These are phyloP conservation scores for Turritopsis dohrnii DNA, from an alignment of 30 jellyfish, hydroid and myxozoan species.

Conservation along the genomic window DNA sequence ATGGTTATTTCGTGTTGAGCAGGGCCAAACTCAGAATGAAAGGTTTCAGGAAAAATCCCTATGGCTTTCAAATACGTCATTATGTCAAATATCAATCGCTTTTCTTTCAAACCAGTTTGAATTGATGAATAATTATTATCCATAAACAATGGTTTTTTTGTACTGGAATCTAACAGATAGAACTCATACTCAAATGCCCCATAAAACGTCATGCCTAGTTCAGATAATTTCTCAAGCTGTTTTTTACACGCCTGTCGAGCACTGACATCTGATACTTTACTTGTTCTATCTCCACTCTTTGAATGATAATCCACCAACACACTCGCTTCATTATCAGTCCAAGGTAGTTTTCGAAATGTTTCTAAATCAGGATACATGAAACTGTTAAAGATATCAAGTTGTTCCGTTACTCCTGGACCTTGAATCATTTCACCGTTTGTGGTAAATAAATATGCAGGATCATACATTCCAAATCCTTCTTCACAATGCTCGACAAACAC, in stretches of 20 bases:
- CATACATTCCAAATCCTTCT: no score
- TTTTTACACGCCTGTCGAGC: no score
- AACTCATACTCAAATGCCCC: conserved; percentile 29
- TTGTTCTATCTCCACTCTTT: no score
- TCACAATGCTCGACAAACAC: no score
- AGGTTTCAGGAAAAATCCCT: conserved; percentile 8
- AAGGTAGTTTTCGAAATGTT: no score
- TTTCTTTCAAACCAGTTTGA: not conserved
- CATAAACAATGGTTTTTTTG: no score
- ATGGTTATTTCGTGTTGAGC: conserved; percentile 15
- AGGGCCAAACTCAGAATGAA: conserved; percentile 19
- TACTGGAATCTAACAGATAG: no score
- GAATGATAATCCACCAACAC: no score
- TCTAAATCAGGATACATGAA: conserved; percentile 13
- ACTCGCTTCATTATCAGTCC: no score
- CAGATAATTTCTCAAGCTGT: conserved; percentile 10
- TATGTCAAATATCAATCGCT: not conserved
- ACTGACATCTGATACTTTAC: no score
- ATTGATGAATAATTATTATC: not conserved
- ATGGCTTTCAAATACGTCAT: no score
- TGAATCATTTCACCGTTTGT: not conserved
- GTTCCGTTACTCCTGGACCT: not conserved
- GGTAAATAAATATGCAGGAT: not conserved
- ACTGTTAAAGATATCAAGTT: not conserved
- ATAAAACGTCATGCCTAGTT: not conserved